Percentiles rank a stretch among this genome's conserved stretches.
phyloP scores from a whole-genome alignment of 2,888 invertebrate species.

The Sarcophaga carnaria region DNA sequence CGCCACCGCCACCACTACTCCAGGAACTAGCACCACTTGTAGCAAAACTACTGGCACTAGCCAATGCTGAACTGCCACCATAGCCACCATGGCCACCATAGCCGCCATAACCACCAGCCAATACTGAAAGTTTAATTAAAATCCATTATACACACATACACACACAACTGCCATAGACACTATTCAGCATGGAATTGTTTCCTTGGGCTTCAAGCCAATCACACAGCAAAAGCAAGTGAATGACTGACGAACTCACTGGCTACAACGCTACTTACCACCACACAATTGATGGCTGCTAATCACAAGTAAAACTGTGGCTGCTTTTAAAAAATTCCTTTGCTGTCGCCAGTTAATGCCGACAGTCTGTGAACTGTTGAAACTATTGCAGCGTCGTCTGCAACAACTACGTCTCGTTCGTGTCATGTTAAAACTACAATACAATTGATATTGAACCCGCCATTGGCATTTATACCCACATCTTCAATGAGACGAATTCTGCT shows the following conservation, averaged over 20 bases:
- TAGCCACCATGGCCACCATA: constrained; percentile 56
- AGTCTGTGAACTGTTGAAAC: constrained; percentile 20
- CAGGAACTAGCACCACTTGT: constrained; percentile 62
- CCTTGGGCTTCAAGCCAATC: constrained; percentile 21
- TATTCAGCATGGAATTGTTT: constrained; percentile 3
- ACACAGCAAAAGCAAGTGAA: neutral
- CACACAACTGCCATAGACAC: neutral
- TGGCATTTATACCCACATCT: constrained; percentile 59
- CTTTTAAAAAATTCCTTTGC: constrained; percentile 47
- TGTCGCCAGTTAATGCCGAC: constrained; percentile 16
- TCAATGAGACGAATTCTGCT: neutral
- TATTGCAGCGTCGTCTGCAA: constrained; percentile 31
- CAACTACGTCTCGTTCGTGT: constrained; percentile 55
- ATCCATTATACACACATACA: constrained; percentile 26
- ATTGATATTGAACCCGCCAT: constrained; percentile 51
- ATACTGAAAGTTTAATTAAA: constrained; percentile 66
- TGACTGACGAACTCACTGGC: neutral
- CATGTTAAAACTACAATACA: constrained; percentile 64
- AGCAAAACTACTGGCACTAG: constrained; percentile 72
- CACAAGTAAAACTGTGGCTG: constrained; percentile 54
- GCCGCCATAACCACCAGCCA: constrained; percentile 70
- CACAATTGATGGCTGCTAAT: constrained; percentile 56
- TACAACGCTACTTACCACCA: constrained; percentile 34
- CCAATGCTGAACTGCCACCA: constrained; percentile 71
- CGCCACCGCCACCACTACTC: constrained; percentile 64